Conservation (phyloP, 2,888 invertebrate genomes). For the Acleris laterana region DNA sequence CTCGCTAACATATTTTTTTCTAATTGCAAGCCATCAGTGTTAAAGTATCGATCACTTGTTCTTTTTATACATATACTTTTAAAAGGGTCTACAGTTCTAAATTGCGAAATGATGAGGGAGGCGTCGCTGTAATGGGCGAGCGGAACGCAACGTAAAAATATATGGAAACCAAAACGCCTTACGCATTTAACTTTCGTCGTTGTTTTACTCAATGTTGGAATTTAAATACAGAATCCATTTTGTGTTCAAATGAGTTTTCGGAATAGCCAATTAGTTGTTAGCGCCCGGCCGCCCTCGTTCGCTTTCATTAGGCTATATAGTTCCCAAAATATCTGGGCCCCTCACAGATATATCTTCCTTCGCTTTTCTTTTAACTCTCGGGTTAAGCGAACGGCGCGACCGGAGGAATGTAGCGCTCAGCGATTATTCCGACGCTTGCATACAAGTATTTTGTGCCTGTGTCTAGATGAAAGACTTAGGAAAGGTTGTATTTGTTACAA, state of each 20-base stretch:
- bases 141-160: conserved; percentile 41
- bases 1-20: no score
- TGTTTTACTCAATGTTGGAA: conserved; percentile 82
- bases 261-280: conserved; percentile 85
- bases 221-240: conserved; percentile 85
- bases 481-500: no score
- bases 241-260: conserved; percentile 84
- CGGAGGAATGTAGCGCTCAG: conserved; percentile 33
- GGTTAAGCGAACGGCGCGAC: conserved; percentile 64
- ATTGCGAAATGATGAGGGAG: conserved; percentile 24
- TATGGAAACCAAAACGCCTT: conserved; percentile 63
- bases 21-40: no score
- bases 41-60: conserved; percentile 2
- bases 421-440: not conserved
- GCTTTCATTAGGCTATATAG: conserved; percentile 84
- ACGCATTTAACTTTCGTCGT: conserved; percentile 78
- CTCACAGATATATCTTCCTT: conserved; percentile 79
- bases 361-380: conserved; percentile 76
- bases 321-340: conserved; percentile 82
- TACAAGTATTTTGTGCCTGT: not conserved
- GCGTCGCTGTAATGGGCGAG: conserved; percentile 46
- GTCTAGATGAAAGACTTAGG: not conserved
- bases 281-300: conserved; percentile 82
- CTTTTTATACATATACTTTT: not conserved
- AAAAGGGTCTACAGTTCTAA: conserved; percentile 11